Percentiles rank a stretch among this genome's conserved stretches.
Conservation (phyloP, 2,113 vertebrate genomes). For the Benitochromis conjunctus region DNA sequence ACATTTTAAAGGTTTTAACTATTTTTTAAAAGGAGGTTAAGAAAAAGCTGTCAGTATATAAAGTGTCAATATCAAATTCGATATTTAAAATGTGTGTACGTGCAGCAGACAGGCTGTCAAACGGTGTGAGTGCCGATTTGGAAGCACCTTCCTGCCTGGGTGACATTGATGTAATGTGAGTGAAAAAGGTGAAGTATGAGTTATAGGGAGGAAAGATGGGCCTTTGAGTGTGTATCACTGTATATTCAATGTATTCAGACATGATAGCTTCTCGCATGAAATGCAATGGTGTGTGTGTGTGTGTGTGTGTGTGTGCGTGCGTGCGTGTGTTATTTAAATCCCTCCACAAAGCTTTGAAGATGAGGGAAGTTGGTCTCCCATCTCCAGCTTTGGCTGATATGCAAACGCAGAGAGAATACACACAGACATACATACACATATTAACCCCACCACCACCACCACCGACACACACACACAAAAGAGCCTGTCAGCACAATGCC, state of each 20-base stretch:
- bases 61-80: neutral
- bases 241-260: conserved; percentile 49
- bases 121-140: neutral
- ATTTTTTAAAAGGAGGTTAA: neutral
- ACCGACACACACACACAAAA: conserved; percentile 28
- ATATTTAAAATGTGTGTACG: neutral
- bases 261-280: conserved; percentile 53
- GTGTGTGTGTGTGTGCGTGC: conserved; percentile 3
- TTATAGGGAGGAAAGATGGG: neutral
- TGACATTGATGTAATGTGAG: conserved; percentile 40
- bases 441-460: neutral
- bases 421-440: conserved; percentile 35
- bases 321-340: conserved; percentile 37
- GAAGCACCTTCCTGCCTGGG: neutral
- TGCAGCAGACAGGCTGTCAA: conserved; percentile 2
- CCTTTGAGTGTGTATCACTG: conserved; percentile 37
- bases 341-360: conserved; percentile 54
- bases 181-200: conserved; percentile 23
- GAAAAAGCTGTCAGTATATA: neutral
- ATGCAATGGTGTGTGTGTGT: conserved; percentile 10
- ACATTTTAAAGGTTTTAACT: neutral
- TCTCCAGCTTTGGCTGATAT: conserved; percentile 59
- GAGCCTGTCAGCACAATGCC: conserved; percentile 61
- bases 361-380: conserved; percentile 53
- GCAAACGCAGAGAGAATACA: conserved; percentile 41